These are phyloP conservation scores for Paguma larvata DNA, from an alignment of 2,797 vertebrate genomes.

Conservation along the genomic window DNA sequence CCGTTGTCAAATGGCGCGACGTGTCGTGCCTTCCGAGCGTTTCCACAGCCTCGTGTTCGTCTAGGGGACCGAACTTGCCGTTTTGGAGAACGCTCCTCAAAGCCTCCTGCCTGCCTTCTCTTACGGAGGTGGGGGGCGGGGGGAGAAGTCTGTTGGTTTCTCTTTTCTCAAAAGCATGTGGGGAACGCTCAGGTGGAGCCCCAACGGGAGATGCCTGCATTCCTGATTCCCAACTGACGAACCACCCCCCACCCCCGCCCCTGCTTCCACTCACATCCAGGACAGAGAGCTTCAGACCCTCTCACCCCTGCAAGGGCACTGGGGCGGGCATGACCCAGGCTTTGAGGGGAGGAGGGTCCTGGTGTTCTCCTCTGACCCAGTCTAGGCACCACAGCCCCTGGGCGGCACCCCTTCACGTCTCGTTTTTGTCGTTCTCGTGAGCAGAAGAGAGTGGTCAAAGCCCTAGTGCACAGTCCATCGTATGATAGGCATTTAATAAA, in stretches of 20 bases:
- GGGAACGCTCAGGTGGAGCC: neutral
- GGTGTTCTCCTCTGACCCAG: neutral
- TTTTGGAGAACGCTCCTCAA: neutral
- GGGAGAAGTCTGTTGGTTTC: neutral
- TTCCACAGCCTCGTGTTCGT: rapidly evolving
- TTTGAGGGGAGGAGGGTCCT: neutral
- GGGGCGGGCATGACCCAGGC: too few species aligned
- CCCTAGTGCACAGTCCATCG: too few species aligned
- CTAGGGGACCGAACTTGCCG: neutral
- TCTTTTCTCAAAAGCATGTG: neutral
- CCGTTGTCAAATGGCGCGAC: neutral
- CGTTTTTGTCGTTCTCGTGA: neutral
- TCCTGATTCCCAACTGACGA: neutral
- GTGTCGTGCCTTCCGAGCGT: rapidly evolving
- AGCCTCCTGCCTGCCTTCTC: neutral
- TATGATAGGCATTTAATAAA: neutral
- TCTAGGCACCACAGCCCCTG: too few species aligned
- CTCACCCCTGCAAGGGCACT: neutral
- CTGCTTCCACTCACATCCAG: neutral
- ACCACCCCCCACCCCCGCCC: neutral
- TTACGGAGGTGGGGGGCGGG: neutral
- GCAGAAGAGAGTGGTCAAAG: neutral
- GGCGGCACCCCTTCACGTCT: rapidly evolving
- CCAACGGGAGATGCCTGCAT: neutral
- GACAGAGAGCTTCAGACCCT: neutral